Conservation (phyloP, 2,888 invertebrate species). For the Synanthedon vespiformis region DNA sequence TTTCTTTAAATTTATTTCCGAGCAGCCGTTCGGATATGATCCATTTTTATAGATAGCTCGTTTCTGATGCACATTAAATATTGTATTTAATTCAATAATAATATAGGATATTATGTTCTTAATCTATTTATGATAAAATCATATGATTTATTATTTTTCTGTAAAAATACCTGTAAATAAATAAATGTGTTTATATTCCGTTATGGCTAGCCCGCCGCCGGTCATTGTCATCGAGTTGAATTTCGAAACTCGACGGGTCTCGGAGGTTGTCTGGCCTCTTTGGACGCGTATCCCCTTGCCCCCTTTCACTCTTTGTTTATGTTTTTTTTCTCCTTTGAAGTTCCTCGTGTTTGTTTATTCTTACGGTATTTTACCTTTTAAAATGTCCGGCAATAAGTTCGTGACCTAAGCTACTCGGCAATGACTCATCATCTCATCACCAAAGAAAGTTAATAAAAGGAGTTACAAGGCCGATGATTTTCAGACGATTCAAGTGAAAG, state of each 20-base stretch:
- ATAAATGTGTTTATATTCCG: conserved; percentile 20
- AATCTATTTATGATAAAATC: background rate
- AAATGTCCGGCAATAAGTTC: background rate
- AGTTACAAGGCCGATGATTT: no score
- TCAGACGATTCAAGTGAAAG: no score
- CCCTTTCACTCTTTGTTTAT: background rate
- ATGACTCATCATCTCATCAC: no score
- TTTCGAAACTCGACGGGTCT: conserved; percentile 27
- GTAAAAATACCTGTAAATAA: conserved; percentile 14
- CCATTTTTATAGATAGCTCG: no score
- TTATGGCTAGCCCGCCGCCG: conserved; percentile 16
- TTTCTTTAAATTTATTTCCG: no score
- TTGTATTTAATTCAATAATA: background rate
- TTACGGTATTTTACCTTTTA: background rate
- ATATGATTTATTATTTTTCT: no score
- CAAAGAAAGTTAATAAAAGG: no score
- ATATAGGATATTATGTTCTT: background rate
- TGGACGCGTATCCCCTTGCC: background rate
- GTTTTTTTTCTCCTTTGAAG: background rate
- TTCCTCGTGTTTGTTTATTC: background rate
- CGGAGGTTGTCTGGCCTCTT: conserved; percentile 24
- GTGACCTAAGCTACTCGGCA: no score
- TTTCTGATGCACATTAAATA: no score
- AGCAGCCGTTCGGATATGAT: no score
- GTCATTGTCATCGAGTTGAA: conserved; percentile 23